These are phyloP conservation scores for Halichoeres trimaculatus DNA, from an alignment of 2,113 vertebrate species.

Conservation along the genomic window DNA sequence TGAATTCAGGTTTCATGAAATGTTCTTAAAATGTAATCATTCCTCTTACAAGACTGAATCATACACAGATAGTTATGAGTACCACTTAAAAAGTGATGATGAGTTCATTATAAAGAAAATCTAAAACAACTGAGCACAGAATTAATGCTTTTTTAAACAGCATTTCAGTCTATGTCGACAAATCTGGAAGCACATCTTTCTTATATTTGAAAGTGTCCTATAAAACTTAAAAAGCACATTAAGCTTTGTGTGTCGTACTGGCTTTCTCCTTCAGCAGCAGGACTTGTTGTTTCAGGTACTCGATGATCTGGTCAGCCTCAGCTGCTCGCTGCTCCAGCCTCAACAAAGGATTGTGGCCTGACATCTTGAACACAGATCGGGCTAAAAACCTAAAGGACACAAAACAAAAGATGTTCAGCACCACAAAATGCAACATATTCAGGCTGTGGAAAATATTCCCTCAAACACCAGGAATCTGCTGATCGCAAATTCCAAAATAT, in stretches of 20 bases:
- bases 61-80: background rate
- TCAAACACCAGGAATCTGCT: too few relatives aligned
- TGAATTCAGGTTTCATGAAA: background rate
- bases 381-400: conserved; percentile 85
- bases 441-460: too few relatives aligned
- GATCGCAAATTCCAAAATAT: background rate
- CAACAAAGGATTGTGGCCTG: conserved; percentile 87
- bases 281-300: conserved; percentile 96
- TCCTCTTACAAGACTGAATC: background rate
- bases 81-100: background rate
- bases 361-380: conserved; percentile 90
- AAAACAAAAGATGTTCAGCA: conserved; percentile 5
- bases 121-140: background rate
- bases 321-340: conserved; percentile 93
- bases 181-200: background rate
- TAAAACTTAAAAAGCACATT: background rate
- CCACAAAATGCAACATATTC: background rate
- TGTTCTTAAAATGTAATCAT: background rate
- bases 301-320: conserved; percentile 96
- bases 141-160: background rate
- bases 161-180: background rate
- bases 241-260: conserved; percentile 84
- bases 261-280: conserved; percentile 97
- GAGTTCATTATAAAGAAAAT: background rate
- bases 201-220: background rate